These are phyloP conservation scores for Casuarius casuarius DNA, from an alignment of 2,113 vertebrate genomes.

Conservation along the genomic window DNA sequence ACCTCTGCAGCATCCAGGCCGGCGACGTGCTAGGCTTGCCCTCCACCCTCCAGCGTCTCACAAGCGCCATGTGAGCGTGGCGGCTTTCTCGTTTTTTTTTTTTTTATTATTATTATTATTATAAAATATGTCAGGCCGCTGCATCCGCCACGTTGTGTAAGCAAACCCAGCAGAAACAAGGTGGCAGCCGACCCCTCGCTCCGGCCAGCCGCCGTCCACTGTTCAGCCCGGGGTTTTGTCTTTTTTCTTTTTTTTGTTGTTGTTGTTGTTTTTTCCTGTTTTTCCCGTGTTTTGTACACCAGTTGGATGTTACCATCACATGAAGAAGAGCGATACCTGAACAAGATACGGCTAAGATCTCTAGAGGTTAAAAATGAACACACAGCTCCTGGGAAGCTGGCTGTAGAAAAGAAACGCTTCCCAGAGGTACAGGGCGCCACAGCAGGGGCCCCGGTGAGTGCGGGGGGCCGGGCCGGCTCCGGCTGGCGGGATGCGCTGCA, in stretches of 20 bases:
- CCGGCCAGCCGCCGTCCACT: neutral
- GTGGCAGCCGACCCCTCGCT: neutral
- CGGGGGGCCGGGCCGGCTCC: too few relatives aligned
- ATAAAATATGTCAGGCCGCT: conserved; percentile 48
- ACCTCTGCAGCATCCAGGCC: neutral
- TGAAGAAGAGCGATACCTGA: conserved; percentile 65
- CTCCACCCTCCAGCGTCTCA: neutral
- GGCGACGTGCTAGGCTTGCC: conserved; percentile 59
- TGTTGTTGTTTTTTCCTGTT: neutral
- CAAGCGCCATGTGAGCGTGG: neutral
- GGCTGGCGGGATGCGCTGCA: too few relatives aligned
- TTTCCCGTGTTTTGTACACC: conserved; percentile 69
- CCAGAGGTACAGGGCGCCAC: neutral
- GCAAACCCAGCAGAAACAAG: conserved; percentile 61
- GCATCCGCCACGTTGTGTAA: conserved; percentile 24
- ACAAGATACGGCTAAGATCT: conserved; percentile 67
- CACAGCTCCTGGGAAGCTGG: conserved; percentile 17
- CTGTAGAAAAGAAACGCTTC: conserved; percentile 12
- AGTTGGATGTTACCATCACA: conserved; percentile 70
- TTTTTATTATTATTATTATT: neutral
- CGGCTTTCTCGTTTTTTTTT: neutral
- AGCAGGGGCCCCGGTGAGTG: too few relatives aligned
- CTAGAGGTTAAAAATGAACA: conserved; percentile 71
- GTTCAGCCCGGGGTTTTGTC: neutral
- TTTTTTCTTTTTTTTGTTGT: neutral